Conservation (phyloP, 2,888 invertebrate species). For the Drosophila vallismaia region DNA sequence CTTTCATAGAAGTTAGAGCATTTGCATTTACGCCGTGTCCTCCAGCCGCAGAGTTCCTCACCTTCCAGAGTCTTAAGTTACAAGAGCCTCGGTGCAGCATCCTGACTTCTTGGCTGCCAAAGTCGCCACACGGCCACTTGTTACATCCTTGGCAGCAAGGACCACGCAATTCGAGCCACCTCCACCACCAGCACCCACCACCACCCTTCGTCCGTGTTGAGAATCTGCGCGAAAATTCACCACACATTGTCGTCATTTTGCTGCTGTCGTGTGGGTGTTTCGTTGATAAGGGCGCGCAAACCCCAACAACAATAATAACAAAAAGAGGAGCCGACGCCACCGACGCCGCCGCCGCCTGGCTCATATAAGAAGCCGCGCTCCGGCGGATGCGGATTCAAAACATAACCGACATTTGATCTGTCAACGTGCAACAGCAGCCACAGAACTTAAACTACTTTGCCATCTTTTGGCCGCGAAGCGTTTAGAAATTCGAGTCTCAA, state of each 20-base stretch:
- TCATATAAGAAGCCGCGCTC: conserved; percentile 78
- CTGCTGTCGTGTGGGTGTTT: conserved; percentile 60
- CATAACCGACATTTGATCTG: conserved; percentile 82
- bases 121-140: conserved; percentile 63
- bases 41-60: conserved; percentile 2
- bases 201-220: conserved; percentile 42
- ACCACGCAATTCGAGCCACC: conserved; percentile 14
- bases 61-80: conserved; percentile 6
- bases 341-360: conserved; percentile 44
- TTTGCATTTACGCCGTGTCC: conserved; percentile 8
- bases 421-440: conserved; percentile 68
- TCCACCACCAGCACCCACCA: conserved; percentile 11
- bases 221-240: conserved; percentile 42
- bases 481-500: neutral
- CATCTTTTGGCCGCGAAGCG: conserved; percentile 5
- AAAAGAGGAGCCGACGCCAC: conserved; percentile 27
- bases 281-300: conserved; percentile 57
- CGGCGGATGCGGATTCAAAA: conserved; percentile 80
- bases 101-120: conserved; percentile 15
- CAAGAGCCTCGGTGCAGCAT: neutral
- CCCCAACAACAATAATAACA: conserved; percentile 19
- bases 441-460: conserved; percentile 8
- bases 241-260: conserved; percentile 62
- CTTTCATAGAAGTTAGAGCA: neutral
- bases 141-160: conserved; percentile 52